These are phyloP conservation scores for Bergia puertoricense DNA, from an alignment of 92 coral and sea anemone species.

Conservation along the genomic window DNA sequence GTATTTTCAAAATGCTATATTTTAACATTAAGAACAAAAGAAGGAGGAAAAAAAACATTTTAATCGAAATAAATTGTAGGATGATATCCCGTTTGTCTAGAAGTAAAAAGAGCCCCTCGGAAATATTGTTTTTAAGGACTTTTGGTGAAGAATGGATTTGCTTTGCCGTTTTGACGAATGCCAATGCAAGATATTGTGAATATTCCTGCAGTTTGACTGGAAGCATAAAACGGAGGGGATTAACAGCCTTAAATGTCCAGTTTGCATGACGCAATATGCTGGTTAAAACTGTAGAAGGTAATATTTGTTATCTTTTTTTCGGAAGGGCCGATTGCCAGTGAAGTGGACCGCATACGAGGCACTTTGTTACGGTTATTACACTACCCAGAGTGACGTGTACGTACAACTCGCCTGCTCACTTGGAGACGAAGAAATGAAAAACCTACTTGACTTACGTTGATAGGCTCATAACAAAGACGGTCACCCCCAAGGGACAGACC, in stretches of 20 bases:
- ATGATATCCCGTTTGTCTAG: too few species aligned
- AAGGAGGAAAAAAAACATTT: too few species aligned
- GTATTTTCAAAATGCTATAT: too few species aligned
- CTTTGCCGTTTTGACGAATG: not conserved
- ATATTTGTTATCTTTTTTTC: not conserved
- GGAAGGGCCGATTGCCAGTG: constrained; percentile 78
- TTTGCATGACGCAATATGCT: not conserved
- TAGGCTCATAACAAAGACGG: too few species aligned
- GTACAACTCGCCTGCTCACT: constrained; percentile 10
- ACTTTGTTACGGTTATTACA: constrained; percentile 64
- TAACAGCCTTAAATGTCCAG: not conserved
- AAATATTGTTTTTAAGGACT: too few species aligned
- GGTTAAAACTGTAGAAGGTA: not conserved
- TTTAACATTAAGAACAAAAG: too few species aligned
- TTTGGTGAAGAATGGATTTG: too few species aligned
- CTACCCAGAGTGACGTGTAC: constrained; percentile 85
- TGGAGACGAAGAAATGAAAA: too few species aligned
- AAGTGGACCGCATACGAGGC: constrained; percentile 88
- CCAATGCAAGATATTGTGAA: not conserved
- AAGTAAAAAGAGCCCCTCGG: too few species aligned
- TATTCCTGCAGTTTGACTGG: not conserved
- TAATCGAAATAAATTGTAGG: too few species aligned
- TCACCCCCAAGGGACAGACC: too few species aligned
- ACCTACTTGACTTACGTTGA: too few species aligned
- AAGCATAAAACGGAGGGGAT: not conserved